Evolutionary conservation across 2,113 vertebrate species (phyloP), one percentile per base, ranked within the genome.

Genomic region (Hystrix cristata): DNA sequence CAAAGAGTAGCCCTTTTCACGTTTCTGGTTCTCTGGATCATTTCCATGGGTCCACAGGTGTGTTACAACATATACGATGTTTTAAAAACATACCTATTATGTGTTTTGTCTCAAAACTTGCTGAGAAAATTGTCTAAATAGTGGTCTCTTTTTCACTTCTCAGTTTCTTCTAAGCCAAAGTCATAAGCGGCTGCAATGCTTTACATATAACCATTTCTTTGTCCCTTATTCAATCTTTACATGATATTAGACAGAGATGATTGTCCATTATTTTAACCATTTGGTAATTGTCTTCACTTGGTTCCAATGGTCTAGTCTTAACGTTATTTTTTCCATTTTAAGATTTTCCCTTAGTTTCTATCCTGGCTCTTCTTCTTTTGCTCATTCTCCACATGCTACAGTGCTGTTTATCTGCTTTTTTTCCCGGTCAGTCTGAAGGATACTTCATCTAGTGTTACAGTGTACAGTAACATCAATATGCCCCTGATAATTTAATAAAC

Each of bases 171-270:
- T 43, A 48, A 29, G 27, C 34, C 76, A 69, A 60, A 69, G n/a
- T 34, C 55, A n/a, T 16, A 27, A 2, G 15, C 15, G 7, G 53
- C 15, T 10, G 23, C 55, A 1, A 0, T 31, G 12, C 18, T 29
- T 1, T 48, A 53, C 46, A 31, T 18, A 48, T 60, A 46, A 0
- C 2, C 7, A 4, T 59, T 19, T 21, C 13, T 72, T 79, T 53
- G n/a, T 78, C 25, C 15, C 19, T 46, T 67, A 51, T 34, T 60
- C 48, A 67, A 0, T 27, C 38, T 64, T 69, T 76, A 21, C 4
- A 29, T 43, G 48, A 29, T 46, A 34, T 51, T 43, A 85, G 38
- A 65, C 31, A 60, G 1, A 27, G n/a, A 38, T 19, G 16, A 59
- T 18, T 16, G 0, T 9, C 67, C 31, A 6, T 43, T 31, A 43